These are phyloP conservation scores for Bryconaethiops microstoma DNA, from an alignment of 2,797 vertebrate species.

Conservation along the genomic window DNA sequence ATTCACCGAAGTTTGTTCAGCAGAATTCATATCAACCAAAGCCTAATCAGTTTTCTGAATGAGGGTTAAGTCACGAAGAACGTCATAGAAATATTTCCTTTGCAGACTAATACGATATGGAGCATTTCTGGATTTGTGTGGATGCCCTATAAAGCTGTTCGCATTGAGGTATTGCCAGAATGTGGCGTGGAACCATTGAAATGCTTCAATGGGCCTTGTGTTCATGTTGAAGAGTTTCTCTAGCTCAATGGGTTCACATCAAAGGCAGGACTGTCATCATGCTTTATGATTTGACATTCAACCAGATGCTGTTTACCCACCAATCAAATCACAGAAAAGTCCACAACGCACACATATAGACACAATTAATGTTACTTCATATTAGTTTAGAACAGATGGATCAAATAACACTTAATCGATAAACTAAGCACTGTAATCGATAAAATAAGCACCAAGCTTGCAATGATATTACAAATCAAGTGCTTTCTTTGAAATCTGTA, in stretches of 20 bases:
- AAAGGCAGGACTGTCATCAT: slow-evolving; percentile 35
- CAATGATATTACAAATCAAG: too few relatives aligned
- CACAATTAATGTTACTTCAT: too few relatives aligned
- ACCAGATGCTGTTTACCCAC: slow-evolving; percentile 38
- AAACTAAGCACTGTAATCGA: too few relatives aligned
- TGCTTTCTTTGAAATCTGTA: too few relatives aligned
- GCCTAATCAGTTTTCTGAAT: slow-evolving; percentile 21
- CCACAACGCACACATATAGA: background rate
- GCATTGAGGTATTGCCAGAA: slow-evolving; percentile 33
- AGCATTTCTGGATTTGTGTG: slow-evolving; percentile 19
- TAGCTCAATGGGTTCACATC: slow-evolving; percentile 13
- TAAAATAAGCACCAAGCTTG: too few relatives aligned
- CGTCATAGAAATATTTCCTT: slow-evolving; percentile 30
- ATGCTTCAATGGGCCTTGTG: slow-evolving; percentile 29
- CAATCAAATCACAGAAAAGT: slow-evolving; percentile 29
- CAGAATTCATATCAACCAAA: slow-evolving; percentile 13
- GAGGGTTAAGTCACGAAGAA: slow-evolving; percentile 22
- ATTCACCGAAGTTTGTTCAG: slow-evolving; percentile 35
- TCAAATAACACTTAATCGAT: too few relatives aligned
- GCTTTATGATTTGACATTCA: slow-evolving; percentile 38
- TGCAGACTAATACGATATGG: slow-evolving; percentile 28
- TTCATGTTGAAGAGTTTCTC: slow-evolving; percentile 28
- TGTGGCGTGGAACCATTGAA: slow-evolving; percentile 24
- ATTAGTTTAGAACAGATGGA: too few relatives aligned
- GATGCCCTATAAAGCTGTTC: slow-evolving; percentile 30